These are phyloP conservation scores for Elegia similella DNA, from an alignment of 2,888 invertebrate genomes.

Conservation along the genomic window DNA sequence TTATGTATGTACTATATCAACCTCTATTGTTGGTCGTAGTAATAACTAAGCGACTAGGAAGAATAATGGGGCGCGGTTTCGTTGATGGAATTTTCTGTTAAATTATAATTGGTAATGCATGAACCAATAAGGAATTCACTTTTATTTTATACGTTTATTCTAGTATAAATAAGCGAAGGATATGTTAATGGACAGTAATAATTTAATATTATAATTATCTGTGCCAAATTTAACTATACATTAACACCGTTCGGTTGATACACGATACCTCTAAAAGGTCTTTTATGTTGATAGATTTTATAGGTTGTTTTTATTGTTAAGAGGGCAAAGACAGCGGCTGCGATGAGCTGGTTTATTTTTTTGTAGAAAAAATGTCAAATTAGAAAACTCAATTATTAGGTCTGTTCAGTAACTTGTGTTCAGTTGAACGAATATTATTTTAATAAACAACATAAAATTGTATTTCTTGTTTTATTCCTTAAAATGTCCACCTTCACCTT, in stretches of 20 bases:
- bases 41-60: no score
- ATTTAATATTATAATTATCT: conserved; percentile 47
- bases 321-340: conserved; percentile 67
- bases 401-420: conserved; percentile 78
- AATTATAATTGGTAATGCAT: neutral
- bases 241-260: conserved; percentile 36
- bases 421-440: conserved; percentile 81
- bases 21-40: no score
- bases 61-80: no score
- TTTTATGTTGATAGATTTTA: conserved; percentile 79
- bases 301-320: conserved; percentile 81
- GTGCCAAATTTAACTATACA: conserved; percentile 72
- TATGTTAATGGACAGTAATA: conserved; percentile 40
- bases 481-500: neutral
- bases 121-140: neutral
- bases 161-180: conserved; percentile 10
- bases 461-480: conserved; percentile 46
- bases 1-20: no score
- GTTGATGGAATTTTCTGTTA: neutral
- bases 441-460: conserved; percentile 80
- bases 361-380: conserved; percentile 71
- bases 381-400: conserved; percentile 77
- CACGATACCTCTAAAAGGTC: conserved; percentile 56
- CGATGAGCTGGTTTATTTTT: conserved; percentile 54
- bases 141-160: neutral